Percentiles rank a stretch among this genome's conserved stretches.
phyloP scores from a whole-genome alignment of 2,113 vertebrate genomes.

The Ciconia boyciana region DNA sequence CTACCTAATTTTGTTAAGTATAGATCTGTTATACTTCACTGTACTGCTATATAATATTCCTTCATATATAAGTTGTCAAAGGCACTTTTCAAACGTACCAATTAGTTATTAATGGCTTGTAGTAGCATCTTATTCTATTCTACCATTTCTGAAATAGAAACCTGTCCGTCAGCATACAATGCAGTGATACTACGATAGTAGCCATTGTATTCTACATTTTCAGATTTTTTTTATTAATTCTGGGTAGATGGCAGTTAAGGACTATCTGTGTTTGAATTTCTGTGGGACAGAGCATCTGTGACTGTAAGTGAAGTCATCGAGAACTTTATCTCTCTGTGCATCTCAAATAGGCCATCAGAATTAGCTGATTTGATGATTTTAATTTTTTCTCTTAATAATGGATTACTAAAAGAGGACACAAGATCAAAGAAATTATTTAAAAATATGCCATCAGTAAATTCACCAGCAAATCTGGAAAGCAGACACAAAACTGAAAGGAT shows the following conservation, averaged over 20 bases:
- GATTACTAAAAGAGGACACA: neutral
- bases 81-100: neutral
- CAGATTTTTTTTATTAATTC: neutral
- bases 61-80: neutral
- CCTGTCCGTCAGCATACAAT: neutral
- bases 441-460: neutral
- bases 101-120: neutral
- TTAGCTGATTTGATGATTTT: neutral
- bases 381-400: neutral
- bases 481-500: neutral
- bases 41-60: neutral
- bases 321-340: neutral
- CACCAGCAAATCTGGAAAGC: neutral
- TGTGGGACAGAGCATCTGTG: neutral
- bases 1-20: neutral
- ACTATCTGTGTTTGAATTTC: neutral
- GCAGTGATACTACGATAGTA: neutral
- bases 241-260: neutral
- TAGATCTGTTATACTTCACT: neutral
- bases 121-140: neutral
- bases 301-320: neutral
- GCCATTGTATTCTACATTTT: neutral
- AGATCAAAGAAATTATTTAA: neutral
- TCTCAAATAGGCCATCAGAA: neutral
- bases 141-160: neutral